Base-by-base conservation (phyloP, 2,797 vertebrate genomes). In the Diglossa cyanea region DNA sequence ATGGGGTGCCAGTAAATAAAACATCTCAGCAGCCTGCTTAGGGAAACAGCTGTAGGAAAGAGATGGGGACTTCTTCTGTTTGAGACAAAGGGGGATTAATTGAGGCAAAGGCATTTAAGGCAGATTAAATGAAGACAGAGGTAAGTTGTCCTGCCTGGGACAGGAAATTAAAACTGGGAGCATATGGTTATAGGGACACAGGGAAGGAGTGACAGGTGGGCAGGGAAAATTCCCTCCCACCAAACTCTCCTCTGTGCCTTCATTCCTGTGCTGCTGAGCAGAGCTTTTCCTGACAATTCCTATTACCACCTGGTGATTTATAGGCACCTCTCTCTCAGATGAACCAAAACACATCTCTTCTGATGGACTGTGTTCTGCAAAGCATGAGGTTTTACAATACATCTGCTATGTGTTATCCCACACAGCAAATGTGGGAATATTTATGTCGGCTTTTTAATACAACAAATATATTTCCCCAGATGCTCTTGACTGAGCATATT, bases 311-410 rank as follows among this genome's bases (percentile, higher is more conserved):
- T 58, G 31, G 58, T 79, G 88, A 96, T 96, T 95, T 96, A 96
- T 62, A 75, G 81, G 28, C 90, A 58, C 88, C 68, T 94, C 45
- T 91, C 51, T 89, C 82, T 86, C 65, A 93, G 79, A 92, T 92
- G 94, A 92, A 83, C 86, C 92, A 83, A 94, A 96, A 90, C 75
- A 77, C 31, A 19, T 74, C 86, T 65, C 51, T 65, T 67, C 61
- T 96, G 89, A 94, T 92, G 78, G 86, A 95, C 84, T 86, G 92
- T 68, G 61, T 25, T 92, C 93, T 90, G 81, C 90, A 93, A 92
- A 95, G 88, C 91, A 75, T 92, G 78, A 91, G 57, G n/a, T 68
- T 97, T 95, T 79, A 75, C 63, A 78, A 30, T 50, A 74, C 84
- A 93, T 80, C 90, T 93, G 88, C 48, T 88, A 26, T 45, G 70